Evolutionary conservation across 2,113 vertebrate genomes (phyloP), one percentile per base, ranked within the genome.

Genomic region (Limnothrissa miodon): DNA sequence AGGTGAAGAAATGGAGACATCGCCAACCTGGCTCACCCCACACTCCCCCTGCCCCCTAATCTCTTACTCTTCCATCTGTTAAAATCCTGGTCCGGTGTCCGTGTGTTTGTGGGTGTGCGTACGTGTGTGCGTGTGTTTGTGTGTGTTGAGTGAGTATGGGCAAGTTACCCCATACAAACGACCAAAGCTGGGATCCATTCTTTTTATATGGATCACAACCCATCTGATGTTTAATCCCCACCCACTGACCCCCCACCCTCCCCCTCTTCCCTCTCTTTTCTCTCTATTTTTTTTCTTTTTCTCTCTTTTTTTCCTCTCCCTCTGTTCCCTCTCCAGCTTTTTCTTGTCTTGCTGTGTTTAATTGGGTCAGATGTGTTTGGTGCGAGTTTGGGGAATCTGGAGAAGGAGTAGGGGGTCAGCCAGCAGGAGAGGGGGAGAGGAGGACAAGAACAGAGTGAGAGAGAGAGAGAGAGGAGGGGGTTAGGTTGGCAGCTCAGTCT

Each of bases 331-430:
- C 80, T 89, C 85, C 81, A 84, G 87, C 88, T 87, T 39, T 86
- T 92, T 86, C 90, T 80, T 33, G 66, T 23, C 33, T 74, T 1
- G 1, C 89, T 80, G 84, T 83, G 78, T 83, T 86, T 92, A 95
- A 93, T 92, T 94, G 92, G 94, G 92, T 93, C 93, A 94, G 87
- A 89, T 88, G 91, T 87, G 88, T 87, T 81, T 80, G 86, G 74
- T 83, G 78, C 88, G 90, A 91, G 80, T 87, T 85, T 89, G 82
- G 84, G 85, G 82, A 87, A 81, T 70, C 74, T 44, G 80, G 70
- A 74, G 17, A 78, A 9, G 78, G 59, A 74, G 80, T 82, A 84
- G 83, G 85, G 13, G 86, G 53, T 74, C 62, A 79, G 79, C 36
- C 51, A 42, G 70, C 85, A 78, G 56, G 80, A 83, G 83, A 86